Percentiles rank a stretch among this genome's conserved stretches.
Evolutionary conservation across 2,797 vertebrate genomes (phyloP).

Genomic region (Trachurus trachurus): DNA sequence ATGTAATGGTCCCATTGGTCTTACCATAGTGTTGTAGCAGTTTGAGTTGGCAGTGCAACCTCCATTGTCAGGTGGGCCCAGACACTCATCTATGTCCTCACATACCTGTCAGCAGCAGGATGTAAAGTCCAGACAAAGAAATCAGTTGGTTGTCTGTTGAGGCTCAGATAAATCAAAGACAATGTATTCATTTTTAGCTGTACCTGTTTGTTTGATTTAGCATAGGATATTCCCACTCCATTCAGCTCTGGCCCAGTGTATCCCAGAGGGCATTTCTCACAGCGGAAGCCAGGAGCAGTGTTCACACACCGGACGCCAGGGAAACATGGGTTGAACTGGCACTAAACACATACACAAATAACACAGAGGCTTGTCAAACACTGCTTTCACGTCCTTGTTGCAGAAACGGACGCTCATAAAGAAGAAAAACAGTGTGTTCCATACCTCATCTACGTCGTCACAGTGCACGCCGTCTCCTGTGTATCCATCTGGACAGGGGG

Average conservation of each 20-base stretch:
- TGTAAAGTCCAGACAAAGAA: not conserved
- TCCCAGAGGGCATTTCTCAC: slow-evolving; percentile 92
- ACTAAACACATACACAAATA: slow-evolving; percentile 80
- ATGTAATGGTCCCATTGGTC: slow-evolving; percentile 33
- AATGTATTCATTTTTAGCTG: not conserved
- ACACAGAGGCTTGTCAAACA: not conserved
- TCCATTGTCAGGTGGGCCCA: slow-evolving; percentile 85
- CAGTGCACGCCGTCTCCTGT: slow-evolving; percentile 93
- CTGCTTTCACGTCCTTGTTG: not conserved
- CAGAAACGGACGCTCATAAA: not conserved
- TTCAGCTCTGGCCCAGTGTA: slow-evolving; percentile 89
- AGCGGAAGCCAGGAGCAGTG: slow-evolving; percentile 92
- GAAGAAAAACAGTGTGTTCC: not conserved
- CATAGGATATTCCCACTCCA: slow-evolving; percentile 90
- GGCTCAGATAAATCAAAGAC: not conserved
- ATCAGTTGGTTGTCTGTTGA: not conserved
- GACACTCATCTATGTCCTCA: slow-evolving; percentile 94
- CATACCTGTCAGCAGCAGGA: slow-evolving; percentile 72
- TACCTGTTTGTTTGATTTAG: slow-evolving; percentile 93
- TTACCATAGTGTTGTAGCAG: slow-evolving; percentile 94
- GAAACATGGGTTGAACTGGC: slow-evolving; percentile 93
- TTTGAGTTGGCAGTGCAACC: slow-evolving; percentile 92
- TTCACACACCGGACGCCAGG: slow-evolving; percentile 93
- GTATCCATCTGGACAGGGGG: slow-evolving; percentile 93
- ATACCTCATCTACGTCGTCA: slow-evolving; percentile 95